These are phyloP conservation scores for Luidia sarsii DNA, from an alignment of 53 echinoderm and acorn worm genomes.

Conservation along the genomic window DNA sequence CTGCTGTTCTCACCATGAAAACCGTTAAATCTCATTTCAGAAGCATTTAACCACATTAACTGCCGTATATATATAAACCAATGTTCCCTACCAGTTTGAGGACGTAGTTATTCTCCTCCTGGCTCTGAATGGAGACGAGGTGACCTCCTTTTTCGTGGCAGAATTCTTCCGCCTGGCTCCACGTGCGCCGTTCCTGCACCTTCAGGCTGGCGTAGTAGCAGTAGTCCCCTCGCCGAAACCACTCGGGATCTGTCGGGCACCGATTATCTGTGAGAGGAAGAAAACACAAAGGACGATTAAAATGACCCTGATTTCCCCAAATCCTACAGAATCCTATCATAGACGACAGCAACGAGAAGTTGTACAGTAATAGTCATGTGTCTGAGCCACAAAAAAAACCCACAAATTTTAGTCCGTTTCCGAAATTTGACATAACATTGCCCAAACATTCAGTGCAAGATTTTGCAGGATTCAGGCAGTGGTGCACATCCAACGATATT, in stretches of 20 bases:
- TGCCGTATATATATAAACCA: too few species aligned
- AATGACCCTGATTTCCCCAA: too few species aligned
- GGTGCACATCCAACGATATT: too few species aligned
- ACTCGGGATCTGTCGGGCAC: neutral
- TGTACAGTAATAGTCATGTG: too few species aligned
- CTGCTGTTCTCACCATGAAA: too few species aligned
- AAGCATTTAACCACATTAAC: too few species aligned
- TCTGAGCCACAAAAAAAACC: too few species aligned
- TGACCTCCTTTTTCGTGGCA: constrained; percentile 66
- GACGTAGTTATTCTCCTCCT: constrained; percentile 49
- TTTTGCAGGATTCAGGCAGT: too few species aligned
- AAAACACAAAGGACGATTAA: too few species aligned
- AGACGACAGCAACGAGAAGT: too few species aligned
- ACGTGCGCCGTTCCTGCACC: constrained; percentile 27
- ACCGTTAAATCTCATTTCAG: too few species aligned
- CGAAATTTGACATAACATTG: neutral
- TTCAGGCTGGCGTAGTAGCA: constrained; percentile 53
- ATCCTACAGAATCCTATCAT: too few species aligned
- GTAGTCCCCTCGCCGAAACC: constrained; percentile 3
- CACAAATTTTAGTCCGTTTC: neutral
- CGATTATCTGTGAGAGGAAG: neutral
- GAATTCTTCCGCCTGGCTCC: constrained; percentile 67
- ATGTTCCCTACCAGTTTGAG: constrained; percentile 24
- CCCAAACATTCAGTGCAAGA: neutral
- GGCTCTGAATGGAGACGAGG: constrained; percentile 61